Conservation (phyloP, 2,888 invertebrate genomes). For the Exephanes ischioxanthus region DNA sequence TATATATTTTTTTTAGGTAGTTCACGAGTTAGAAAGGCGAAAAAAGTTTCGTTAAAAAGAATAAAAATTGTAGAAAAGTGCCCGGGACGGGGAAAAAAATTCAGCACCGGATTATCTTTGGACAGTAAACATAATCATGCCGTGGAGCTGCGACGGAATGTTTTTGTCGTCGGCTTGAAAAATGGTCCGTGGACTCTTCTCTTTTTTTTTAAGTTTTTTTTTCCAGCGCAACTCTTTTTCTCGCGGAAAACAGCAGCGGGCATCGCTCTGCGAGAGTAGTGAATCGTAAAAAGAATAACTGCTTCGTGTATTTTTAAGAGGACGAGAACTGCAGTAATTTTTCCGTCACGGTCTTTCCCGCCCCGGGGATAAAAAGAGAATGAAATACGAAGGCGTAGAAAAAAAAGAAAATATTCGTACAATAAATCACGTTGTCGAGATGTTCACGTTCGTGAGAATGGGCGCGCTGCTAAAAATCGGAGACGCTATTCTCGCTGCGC, state of each 20-base stretch:
- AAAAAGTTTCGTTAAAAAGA: slow-evolving; percentile 55
- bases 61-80: slow-evolving; percentile 52
- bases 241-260: slow-evolving; percentile 39
- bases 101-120: slow-evolving; percentile 50
- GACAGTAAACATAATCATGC: slow-evolving; percentile 62
- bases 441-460: slow-evolving; percentile 26
- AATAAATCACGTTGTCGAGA: slow-evolving; percentile 59
- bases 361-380: slow-evolving; percentile 35
- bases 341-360: slow-evolving; percentile 11
- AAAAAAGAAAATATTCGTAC: slow-evolving; percentile 38
- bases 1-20: slow-evolving; percentile 5
- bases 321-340: slow-evolving; percentile 38
- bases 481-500: not conserved
- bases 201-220: slow-evolving; percentile 37
- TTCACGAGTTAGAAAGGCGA: slow-evolving; percentile 6
- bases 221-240: slow-evolving; percentile 25
- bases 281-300: slow-evolving; percentile 59
- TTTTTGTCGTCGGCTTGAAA: slow-evolving; percentile 42
- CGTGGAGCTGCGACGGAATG: slow-evolving; percentile 36
- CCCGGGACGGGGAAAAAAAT: slow-evolving; percentile 34
- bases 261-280: slow-evolving; percentile 17
- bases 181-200: not conserved
- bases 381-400: slow-evolving; percentile 54
- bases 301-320: slow-evolving; percentile 50
- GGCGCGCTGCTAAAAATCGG: slow-evolving; percentile 18